Evolutionary conservation across 2,797 vertebrate species (phyloP), one percentile per base, ranked within the genome.

Genomic region (Etheostoma perlongum): DNA sequence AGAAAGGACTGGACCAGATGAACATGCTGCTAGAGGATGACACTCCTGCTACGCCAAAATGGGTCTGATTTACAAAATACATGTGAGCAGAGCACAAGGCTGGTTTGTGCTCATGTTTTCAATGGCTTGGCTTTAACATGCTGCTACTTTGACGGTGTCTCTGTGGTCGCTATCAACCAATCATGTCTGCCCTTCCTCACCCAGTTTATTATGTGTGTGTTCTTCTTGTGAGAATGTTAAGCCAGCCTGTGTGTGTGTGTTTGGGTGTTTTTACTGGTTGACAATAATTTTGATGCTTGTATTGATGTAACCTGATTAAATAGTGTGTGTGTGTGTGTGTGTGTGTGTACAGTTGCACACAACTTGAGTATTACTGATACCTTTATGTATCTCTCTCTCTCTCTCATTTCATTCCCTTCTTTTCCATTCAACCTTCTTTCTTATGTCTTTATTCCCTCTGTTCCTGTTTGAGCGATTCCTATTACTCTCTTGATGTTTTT

Each of bases 271-370:
- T 82, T 69, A 72, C 73, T 59, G n/a, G 62, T 33, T 55, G 33
- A 52, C 65, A 71, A 68, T 74, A 53, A 74, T 36, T 78, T 54
- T 51, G 30, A 67, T 74, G 72, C 55, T 79, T 79, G 69, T 73
- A 74, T 68, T 74, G 23, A 79, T 47, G 59, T 67, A 86, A 69
- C 79, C 76, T 82, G 82, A 84, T 84, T 77, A 84, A 79, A 77
- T 66, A 81, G 7, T 66, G 16, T 27, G 5, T 78, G n/a, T 54
- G 18, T 47, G 54, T 65, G 25, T 46, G 46, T 10, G 33, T 57
- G 18, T 48, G 15, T 49, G 48, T 49, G 46, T 16, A 63, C 14
- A 74, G 30, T 63, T 66, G 62, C 47, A 58, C 49, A 63, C 52
- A 44, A 46, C 23, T 60, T 18, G 4, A 70, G 48, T 64, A 46